Evolutionary conservation across 2,888 invertebrate species (phyloP), one percentile per base, ranked within the genome.

Genomic region (Arrhopalites spinosus): DNA sequence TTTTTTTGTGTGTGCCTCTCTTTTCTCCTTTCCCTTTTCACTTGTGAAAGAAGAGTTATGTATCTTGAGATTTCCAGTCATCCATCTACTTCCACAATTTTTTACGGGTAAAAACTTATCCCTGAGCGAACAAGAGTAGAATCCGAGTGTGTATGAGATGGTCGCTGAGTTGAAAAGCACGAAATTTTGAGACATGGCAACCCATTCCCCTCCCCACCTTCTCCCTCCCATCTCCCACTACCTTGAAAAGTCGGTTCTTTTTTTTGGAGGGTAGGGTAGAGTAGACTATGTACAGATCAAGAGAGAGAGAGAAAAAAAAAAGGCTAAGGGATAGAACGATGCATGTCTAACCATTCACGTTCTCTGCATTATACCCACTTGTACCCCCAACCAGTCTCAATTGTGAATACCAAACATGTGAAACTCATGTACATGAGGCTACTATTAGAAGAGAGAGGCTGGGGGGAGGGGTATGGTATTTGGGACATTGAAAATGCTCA

Each of bases 61-160:
- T 66, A 66, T 66, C 66, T 66, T 43, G 43, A 66, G 66, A 66
- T 66, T 66, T 66, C 66, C 23, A 66, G 66, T 66, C 66, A 66
- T 66, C 66, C 66, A 66, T 66, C 66, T 66, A 66, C 30, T 66
- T 66, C 66, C 23, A 66, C 45, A 45, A 66, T 63, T 63, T 63
- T 63, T 63, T 61, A 66, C 36, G 20, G 43, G 45, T n/a, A 45
- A 66, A 45, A 66, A 45, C 66, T 66, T 66, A 66, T 66, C 66
- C 66, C 43, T 45, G 66, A 66, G 66, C 43, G 66, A 66, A 45
- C 43, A 66, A n/a, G 20, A 23, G 59, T 23, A 59, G 59, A 1
- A 25, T 59, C 7, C 5, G 1, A 25, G 20, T 59, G 59, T 2
- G 2, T 20, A 59, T 50, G 50, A 2, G 3, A n/a, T 50, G 50